Evolutionary conservation across 1,140 invertebrate genomes (phyloP).

Genomic region (Pogonus chalceus): DNA sequence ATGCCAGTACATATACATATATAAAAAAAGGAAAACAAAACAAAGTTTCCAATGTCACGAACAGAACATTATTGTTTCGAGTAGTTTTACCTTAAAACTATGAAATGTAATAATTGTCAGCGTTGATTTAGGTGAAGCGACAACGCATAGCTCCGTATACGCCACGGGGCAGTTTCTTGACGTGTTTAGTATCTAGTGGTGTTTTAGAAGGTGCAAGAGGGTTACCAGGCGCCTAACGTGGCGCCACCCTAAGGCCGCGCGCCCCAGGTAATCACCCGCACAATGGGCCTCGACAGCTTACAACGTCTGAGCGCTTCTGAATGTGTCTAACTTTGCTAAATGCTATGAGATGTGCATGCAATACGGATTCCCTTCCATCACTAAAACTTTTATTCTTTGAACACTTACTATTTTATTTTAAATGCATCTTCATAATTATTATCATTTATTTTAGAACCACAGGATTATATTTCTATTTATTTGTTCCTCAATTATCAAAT

Average conservation of each 20-base stretch:
- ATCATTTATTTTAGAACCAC: too few relatives aligned
- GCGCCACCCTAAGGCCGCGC: not conserved
- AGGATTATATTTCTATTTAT: too few relatives aligned
- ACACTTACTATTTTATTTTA: too few relatives aligned
- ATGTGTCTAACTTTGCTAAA: not conserved
- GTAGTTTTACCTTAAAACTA: not conserved
- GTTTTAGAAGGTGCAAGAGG: not conserved
- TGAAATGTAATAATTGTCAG: not conserved
- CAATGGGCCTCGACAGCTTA: constrained; percentile 1
- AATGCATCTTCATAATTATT: too few relatives aligned
- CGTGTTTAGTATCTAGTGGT: not conserved
- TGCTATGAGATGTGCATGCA: too few relatives aligned
- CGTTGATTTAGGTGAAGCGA: not conserved
- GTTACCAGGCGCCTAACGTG: not conserved
- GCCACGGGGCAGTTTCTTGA: not conserved
- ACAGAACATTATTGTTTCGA: too few relatives aligned
- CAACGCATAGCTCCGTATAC: not conserved
- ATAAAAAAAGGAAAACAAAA: too few relatives aligned
- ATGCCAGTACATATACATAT: too few relatives aligned
- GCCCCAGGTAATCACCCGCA: constrained; percentile 4
- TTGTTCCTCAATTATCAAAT: too few relatives aligned
- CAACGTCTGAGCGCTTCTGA: constrained; percentile 4
- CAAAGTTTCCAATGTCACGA: too few relatives aligned
- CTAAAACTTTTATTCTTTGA: too few relatives aligned
- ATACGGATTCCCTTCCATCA: too few relatives aligned